Percentiles rank a stretch among this genome's conserved stretches.
Evolutionary conservation across 2,888 invertebrate species (phyloP).

Genomic region (Hirudinaria manillensis): DNA sequence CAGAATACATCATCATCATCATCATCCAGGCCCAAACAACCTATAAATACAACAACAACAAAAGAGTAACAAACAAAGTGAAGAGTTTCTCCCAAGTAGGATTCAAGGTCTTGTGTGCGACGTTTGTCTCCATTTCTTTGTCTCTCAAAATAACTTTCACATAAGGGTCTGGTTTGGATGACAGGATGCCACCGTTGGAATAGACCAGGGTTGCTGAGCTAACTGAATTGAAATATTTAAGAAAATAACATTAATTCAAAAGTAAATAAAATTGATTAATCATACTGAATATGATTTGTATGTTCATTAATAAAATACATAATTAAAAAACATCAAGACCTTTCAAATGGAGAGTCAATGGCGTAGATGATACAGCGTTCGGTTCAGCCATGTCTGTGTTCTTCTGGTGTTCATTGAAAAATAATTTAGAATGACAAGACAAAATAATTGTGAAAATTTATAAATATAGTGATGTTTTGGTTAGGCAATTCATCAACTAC

Average conservation of each 20-base stretch:
- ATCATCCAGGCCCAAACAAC: no score
- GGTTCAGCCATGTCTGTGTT: constrained; percentile 1
- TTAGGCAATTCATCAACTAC: no score
- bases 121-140: constrained; percentile 80
- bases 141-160: constrained; percentile 81
- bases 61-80: constrained; percentile 60
- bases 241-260: neutral
- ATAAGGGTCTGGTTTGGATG: constrained; percentile 81
- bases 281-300: neutral
- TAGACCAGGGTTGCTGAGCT: constrained; percentile 46
- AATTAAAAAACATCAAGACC: neutral
- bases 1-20: no score
- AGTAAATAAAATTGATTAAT: neutral
- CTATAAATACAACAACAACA: neutral
- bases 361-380: neutral
- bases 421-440: no score
- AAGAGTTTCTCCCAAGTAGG: constrained; percentile 96
- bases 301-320: neutral
- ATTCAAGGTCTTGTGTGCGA: constrained; percentile 78
- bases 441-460: no score
- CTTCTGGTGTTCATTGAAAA: no score
- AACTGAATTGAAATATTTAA: constrained; percentile 42
- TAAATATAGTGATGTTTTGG: no score
- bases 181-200: constrained; percentile 48
- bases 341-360: neutral